phyloP scores from a whole-genome alignment of 2,113 vertebrate species.

The Sinocyclocheilus grahami region DNA sequence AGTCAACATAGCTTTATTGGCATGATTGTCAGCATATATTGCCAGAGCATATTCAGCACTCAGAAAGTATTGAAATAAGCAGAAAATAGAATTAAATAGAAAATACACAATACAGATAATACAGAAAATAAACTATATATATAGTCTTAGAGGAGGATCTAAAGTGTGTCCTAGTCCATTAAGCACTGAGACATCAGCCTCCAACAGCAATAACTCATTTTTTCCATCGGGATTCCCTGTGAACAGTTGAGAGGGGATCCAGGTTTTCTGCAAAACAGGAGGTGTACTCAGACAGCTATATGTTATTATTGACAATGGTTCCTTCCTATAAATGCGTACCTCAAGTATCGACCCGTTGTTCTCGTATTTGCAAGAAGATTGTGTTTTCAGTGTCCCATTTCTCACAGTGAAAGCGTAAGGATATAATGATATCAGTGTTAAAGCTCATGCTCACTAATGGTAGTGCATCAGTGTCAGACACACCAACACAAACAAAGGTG shows the following conservation, averaged over 20 bases:
- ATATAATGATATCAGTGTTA: not conserved
- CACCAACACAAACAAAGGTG: not conserved
- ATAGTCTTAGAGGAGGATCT: not conserved
- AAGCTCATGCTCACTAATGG: not conserved
- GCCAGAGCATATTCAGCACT: not conserved
- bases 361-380: not conserved
- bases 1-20: conserved; percentile 25
- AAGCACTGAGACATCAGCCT: not conserved
- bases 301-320: not conserved
- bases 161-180: conserved; percentile 8
- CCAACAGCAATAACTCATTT: not conserved
- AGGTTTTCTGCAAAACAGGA: not conserved
- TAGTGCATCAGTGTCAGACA: not conserved
- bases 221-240: conserved; percentile 29
- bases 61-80: not conserved
- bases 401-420: not conserved
- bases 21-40: conserved; percentile 9
- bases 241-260: not conserved
- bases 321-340: not conserved
- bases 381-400: not conserved
- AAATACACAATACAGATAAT: not conserved
- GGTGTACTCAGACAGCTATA: not conserved
- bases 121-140: not conserved
- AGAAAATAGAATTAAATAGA: not conserved
- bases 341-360: conserved; percentile 11